Conservation (phyloP, 2,797 vertebrate species). For the Typhlichthys subterraneus region DNA sequence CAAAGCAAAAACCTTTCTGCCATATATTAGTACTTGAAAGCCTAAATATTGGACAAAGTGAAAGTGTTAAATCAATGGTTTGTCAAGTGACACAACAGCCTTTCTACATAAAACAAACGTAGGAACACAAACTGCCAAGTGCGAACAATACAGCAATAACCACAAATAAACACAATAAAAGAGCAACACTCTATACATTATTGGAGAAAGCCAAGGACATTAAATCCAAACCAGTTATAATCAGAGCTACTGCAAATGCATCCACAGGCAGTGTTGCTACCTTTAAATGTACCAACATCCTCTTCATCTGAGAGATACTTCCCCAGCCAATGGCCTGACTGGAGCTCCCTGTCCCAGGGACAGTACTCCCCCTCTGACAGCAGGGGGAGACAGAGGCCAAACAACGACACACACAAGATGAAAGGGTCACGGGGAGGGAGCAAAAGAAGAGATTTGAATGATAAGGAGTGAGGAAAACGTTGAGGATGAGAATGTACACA, state of each 20-base stretch:
- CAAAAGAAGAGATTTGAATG: conserved; percentile 28
- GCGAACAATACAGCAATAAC: conserved; percentile 30
- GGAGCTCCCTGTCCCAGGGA: conserved; percentile 91
- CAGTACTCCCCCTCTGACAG: conserved; percentile 95
- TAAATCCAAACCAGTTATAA: conserved; percentile 44
- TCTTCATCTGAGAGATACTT: conserved; percentile 86
- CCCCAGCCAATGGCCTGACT: conserved; percentile 90
- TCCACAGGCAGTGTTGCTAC: conserved; percentile 80
- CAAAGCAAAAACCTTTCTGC: conserved; percentile 27
- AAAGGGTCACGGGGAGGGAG: conserved; percentile 36
- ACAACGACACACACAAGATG: conserved; percentile 33
- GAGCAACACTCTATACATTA: conserved; percentile 15
- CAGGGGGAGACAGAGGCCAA: conserved; percentile 82
- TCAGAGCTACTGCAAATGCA: conserved; percentile 56
- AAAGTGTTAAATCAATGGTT: conserved; percentile 9
- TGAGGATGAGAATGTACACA: conserved; percentile 31
- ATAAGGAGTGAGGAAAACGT: conserved; percentile 45
- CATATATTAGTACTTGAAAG: conserved; percentile 52
- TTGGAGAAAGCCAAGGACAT: conserved; percentile 22
- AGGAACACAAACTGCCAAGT: conserved; percentile 38
- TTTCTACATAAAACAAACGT: conserved; percentile 8
- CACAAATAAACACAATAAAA: conserved; percentile 5
- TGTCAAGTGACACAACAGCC: conserved; percentile 6
- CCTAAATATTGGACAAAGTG: conserved; percentile 18
- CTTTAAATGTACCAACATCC: conserved; percentile 90